Evolutionary conservation across 2,113 vertebrate species (phyloP).

Genomic region (Megaptera novaeangliae): DNA sequence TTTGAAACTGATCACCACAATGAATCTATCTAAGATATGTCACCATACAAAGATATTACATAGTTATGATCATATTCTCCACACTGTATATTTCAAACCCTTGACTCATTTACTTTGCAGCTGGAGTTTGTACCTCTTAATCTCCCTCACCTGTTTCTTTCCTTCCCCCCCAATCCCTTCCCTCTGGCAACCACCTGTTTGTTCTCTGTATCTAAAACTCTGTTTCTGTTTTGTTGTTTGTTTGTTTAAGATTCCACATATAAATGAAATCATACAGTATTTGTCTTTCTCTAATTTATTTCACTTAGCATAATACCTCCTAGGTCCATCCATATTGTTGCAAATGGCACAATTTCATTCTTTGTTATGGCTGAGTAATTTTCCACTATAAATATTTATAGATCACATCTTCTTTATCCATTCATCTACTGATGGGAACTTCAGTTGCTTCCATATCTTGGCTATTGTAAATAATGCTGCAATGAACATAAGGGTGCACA

Average conservation of each 20-base stretch:
- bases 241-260: not conserved
- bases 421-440: not conserved
- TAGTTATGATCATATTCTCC: not conserved
- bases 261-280: not conserved
- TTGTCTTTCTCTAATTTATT: not conserved
- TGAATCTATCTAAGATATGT: not conserved
- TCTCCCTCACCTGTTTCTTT: not conserved
- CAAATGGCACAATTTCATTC: not conserved
- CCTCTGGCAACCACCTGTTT: not conserved
- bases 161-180: not conserved
- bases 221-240: not conserved
- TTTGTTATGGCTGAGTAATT: not conserved
- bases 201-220: not conserved
- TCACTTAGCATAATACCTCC: not conserved
- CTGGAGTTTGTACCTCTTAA: not conserved
- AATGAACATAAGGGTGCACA: not conserved
- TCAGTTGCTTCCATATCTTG: not conserved
- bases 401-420: not conserved
- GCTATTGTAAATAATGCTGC: not conserved
- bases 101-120: not conserved
- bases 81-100: not conserved
- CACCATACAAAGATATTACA: not conserved
- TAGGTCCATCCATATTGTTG: not conserved
- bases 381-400: not conserved
- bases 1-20: not conserved